Base-by-base conservation (phyloP, 2,113 vertebrate genomes). In the Sinosuthora webbiana region DNA sequence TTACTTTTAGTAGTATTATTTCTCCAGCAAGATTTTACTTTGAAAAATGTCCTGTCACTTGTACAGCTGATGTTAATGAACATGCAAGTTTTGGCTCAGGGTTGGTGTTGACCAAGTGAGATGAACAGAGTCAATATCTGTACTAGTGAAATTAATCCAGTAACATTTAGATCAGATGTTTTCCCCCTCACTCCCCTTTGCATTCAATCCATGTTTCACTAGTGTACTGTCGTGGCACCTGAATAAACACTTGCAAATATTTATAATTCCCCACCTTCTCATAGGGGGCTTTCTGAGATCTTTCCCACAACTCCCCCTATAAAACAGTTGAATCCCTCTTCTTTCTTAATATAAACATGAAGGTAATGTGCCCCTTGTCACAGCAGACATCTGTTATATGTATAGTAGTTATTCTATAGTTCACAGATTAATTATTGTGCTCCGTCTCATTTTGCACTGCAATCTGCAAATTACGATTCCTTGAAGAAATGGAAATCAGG, bases 331-430 rank as follows among this genome's bases (percentile, higher is more conserved):
- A 97, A 91, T 96, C 80, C 37, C 92, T 81, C 69, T 74, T 92
- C 65, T 70, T 95, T 96, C 94, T 96, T 96, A 97, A 93, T 97
- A 93, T 97, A 98, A 98, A 98, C 96, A 97, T 56, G 75, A 92
- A 97, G 96, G 96, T 98, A 98, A 98, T 98, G 89, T 97, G 93
- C 96, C 97, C 97, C 97, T 97, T 97, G 97, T 98, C 96, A 97
- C 93, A 94, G 59, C 47, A 89, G 95, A 97, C 98, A 97, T 98
- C 97, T 98, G 97, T 97, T 98, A 83, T 56, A 90, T 92, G 94
- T 97, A 80, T 91, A 94, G 95, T 83, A 92, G 91, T 63, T 89
- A 89, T 92, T 95, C 88, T 94, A 31, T 95, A 94, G 91, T 94
- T 97, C 85, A 84, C 87, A 95, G 91, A 97, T 97, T 97, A 98